A percentile compares a stretch with the other conserved stretches of the same genome.
phyloP scores from a whole-genome alignment of 2,888 invertebrate species.

The Drosophila nigricruria region DNA sequence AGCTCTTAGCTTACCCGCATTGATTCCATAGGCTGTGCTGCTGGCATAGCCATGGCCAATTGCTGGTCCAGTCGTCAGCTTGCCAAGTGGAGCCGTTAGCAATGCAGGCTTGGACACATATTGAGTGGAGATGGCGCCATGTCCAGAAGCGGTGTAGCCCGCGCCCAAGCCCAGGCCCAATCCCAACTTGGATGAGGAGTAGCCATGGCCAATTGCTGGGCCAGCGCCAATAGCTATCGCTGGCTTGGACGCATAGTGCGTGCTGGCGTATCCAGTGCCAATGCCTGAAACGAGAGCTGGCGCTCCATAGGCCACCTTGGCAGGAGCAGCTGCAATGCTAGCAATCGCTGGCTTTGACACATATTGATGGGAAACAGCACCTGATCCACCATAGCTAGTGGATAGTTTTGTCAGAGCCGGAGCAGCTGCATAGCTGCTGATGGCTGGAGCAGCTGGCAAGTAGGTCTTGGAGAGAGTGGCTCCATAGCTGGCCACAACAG shows the following conservation, averaged over 20 bases:
- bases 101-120: conserved; percentile 16
- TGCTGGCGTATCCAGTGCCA: conserved; percentile 38
- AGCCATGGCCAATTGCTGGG: conserved; percentile 53
- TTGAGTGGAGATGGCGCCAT: conserved; percentile 21
- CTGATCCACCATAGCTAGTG: conserved; percentile 59
- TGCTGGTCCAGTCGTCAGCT: conserved; percentile 52
- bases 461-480: conserved; percentile 46
- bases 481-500: conserved; percentile 76
- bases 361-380: conserved; percentile 73
- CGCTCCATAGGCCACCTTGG: conserved; percentile 58
- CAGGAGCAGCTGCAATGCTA: conserved; percentile 34
- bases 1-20: conserved; percentile 50
- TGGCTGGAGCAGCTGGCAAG: conserved; percentile 43
- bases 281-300: conserved; percentile 65
- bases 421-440: conserved; percentile 45
- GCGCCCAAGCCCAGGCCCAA: conserved; percentile 9
- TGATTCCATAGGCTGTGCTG: conserved; percentile 59
- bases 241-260: conserved; percentile 73
- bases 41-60: conserved; percentile 28
- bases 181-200: conserved; percentile 21
- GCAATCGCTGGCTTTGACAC: conserved; percentile 65
- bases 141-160: conserved; percentile 26
- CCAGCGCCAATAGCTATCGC: conserved; percentile 79
- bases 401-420: conserved; percentile 44
- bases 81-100: conserved; percentile 37